Evolutionary conservation across 2,797 vertebrate species (phyloP), one percentile per base, ranked within the genome.

Genomic region (Aselliscus stoliczkanus): DNA sequence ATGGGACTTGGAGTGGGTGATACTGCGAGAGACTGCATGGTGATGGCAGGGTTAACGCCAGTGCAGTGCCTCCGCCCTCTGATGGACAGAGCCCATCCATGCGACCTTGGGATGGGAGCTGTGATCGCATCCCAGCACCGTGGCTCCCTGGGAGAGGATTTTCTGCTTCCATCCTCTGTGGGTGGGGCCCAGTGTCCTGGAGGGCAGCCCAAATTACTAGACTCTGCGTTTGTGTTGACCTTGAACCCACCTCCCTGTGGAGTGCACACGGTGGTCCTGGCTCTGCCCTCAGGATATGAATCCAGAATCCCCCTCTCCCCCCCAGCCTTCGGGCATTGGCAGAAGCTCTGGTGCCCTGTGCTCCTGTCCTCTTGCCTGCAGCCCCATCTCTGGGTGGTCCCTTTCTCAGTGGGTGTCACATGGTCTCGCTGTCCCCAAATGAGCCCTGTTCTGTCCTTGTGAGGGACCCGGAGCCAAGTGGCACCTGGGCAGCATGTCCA

Each of bases 271-370:
- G 18, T 9, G 47, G 69, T 39, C 60, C 42, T 13, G 6, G 27
- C 39, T 67, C 60, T 13, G 18, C 25, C 47, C 15, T 37, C 7
- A 9, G 7, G 1, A 13, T 60, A 21, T 29, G 27, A 14, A 5
- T 54, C 69, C 44, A 15, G 42, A 17, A 17, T 44, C 27, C 44
- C 75, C n/a, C n/a, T n/a, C n/a, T 47, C 67, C 37, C 56, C 21
- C 4, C 1, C 25, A 15, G 12, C 54, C 69, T 31, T 11, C 0
- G 11, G 80, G 67, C 0, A 0, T 7, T 23, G 47, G n/a, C 34
- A 10, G 58, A 31, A 10, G 27, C 42, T 25, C 14, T 10, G 44
- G 56, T 5, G 4, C 44, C 62, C 37, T 1, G 1, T 21, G 7
- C 9, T 37, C 4, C 13, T 44, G 27, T 31, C 13, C 27, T 29